Percentiles rank a stretch among this genome's conserved stretches.
phyloP scores from a whole-genome alignment of 2,797 vertebrate species.

The Falco concolor region DNA sequence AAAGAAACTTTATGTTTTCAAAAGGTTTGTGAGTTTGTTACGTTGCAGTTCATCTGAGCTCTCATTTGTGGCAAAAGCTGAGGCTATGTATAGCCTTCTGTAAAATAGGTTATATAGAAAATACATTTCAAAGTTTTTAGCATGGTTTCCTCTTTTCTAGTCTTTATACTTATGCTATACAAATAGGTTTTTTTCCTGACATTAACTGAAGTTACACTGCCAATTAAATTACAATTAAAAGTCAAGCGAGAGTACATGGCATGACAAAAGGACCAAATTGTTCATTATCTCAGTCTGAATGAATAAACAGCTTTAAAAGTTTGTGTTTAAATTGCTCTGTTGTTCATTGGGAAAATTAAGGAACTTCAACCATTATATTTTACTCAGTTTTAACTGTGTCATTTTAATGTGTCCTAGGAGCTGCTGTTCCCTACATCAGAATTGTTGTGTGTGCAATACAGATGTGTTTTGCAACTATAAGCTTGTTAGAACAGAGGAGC shows the following conservation, averaged over 20 bases:
- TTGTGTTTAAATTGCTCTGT: neutral
- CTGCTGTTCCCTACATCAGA: neutral
- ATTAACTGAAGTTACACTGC: neutral
- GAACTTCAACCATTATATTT: neutral
- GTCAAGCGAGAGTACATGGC: neutral
- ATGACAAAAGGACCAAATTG: neutral
- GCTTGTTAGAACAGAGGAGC: neutral
- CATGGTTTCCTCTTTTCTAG: neutral
- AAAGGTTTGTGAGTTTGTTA: conserved; percentile 77
- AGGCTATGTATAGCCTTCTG: neutral
- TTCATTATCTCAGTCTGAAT: neutral
- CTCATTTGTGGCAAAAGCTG: neutral
- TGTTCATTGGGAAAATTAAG: neutral
- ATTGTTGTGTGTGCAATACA: fast-evolving
- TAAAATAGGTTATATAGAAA: neutral
- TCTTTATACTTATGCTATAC: neutral
- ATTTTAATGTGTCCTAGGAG: neutral
- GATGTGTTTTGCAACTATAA: neutral
- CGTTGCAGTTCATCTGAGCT: neutral
- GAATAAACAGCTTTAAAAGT: neutral
- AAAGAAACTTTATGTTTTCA: conserved; percentile 72
- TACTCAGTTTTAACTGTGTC: neutral
- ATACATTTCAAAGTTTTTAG: neutral
- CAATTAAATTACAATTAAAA: neutral
- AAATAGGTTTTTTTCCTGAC: neutral